A percentile compares a stretch with the other conserved stretches of the same genome.
phyloP scores from a whole-genome alignment of 1,140 invertebrate genomes.

The Cydia strobilella region DNA sequence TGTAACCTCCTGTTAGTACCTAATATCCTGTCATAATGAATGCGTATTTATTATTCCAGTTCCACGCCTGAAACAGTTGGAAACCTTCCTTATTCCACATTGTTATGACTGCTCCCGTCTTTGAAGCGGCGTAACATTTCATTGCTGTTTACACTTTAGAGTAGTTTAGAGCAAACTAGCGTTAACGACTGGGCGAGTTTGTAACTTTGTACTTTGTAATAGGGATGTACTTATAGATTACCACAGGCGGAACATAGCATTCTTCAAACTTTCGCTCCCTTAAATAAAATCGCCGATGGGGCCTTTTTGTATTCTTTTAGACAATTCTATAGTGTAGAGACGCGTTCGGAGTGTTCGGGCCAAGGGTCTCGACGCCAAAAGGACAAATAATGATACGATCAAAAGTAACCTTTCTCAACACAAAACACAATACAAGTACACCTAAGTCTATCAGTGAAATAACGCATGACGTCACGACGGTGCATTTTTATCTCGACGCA shows the following conservation, averaged over 20 bases:
- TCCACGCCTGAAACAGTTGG: background rate
- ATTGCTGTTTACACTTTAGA: background rate
- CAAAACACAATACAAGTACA: too few species aligned
- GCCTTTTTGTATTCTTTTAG: too few species aligned
- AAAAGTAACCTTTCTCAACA: too few species aligned
- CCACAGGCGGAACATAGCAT: too few species aligned
- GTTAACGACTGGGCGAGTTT: background rate
- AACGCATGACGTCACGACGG: slow-evolving; percentile 5
- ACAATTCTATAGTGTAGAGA: too few species aligned
- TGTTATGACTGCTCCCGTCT: background rate
- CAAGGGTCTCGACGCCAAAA: too few species aligned
- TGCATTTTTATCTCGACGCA: background rate
- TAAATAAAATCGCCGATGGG: too few species aligned
- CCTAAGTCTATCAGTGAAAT: slow-evolving; percentile 7
- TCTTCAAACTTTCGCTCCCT: too few species aligned
- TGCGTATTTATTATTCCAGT: background rate
- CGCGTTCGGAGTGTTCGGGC: too few species aligned
- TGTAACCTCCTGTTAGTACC: too few species aligned
- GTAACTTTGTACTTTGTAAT: background rate
- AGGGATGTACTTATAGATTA: background rate
- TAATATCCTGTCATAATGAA: background rate
- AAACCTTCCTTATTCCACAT: background rate
- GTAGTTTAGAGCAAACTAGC: background rate
- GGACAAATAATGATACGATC: too few species aligned
- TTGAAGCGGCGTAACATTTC: background rate